Evolutionary conservation across 1,140 invertebrate species (phyloP).

Genomic region (Meloidogyne hapla): DNA sequence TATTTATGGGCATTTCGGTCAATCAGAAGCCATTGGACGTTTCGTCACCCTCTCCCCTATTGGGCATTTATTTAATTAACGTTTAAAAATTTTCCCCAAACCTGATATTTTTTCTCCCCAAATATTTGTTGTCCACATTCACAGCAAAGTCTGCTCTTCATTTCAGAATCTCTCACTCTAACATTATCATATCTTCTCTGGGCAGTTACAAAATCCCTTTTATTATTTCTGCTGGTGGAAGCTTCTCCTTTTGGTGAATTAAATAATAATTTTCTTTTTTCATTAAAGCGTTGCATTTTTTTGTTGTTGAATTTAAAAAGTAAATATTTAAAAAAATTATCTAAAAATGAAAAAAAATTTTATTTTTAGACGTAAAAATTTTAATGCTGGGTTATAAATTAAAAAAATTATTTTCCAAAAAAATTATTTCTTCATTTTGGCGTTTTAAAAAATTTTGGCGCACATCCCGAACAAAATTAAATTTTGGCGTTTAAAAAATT

Average conservation of each 20-base stretch:
- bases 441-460: too few species aligned
- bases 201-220: slow-evolving; percentile 27
- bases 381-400: too few species aligned
- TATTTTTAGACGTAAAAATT: too few species aligned
- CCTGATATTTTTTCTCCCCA: slow-evolving; percentile 29
- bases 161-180: slow-evolving; percentile 32
- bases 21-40: too few species aligned
- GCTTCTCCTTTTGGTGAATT: not conserved
- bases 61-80: too few species aligned
- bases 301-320: too few species aligned
- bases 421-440: too few species aligned
- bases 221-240: not conserved
- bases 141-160: slow-evolving; percentile 23
- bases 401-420: too few species aligned
- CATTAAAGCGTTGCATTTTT: not conserved
- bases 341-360: not conserved
- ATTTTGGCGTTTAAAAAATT: too few species aligned
- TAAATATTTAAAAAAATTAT: not conserved
- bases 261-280: not conserved
- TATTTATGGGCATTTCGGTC: not conserved
- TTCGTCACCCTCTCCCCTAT: too few species aligned
- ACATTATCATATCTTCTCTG: slow-evolving; percentile 41
- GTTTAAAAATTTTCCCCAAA: not conserved
- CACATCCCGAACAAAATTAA: too few species aligned
- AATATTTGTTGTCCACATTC: slow-evolving; percentile 30